These are phyloP conservation scores for Brachionus plicatilis DNA, from an alignment of 1,140 invertebrate species.

Conservation along the genomic window DNA sequence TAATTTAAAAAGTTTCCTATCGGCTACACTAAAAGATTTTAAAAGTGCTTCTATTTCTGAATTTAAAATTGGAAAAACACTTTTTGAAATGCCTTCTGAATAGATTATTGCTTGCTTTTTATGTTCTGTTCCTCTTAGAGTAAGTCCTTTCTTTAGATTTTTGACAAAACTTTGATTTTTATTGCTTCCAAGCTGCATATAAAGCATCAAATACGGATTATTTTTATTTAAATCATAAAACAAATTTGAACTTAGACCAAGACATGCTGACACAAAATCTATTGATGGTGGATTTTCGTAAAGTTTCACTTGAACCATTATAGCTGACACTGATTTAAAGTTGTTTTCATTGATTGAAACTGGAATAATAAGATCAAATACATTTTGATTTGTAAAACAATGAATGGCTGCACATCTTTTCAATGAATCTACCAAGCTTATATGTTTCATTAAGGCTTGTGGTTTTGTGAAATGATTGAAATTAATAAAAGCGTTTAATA, in stretches of 20 bases:
- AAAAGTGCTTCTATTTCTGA: background rate
- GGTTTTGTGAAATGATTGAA: background rate
- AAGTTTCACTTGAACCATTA: background rate
- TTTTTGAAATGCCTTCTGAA: background rate
- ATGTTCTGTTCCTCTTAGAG: background rate
- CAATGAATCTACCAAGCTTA: background rate
- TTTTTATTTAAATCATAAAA: background rate
- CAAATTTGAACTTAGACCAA: background rate
- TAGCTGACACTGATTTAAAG: background rate
- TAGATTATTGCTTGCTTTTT: slow-evolving; percentile 3
- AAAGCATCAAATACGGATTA: background rate
- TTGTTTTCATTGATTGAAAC: background rate
- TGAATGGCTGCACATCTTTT: slow-evolving; percentile 16
- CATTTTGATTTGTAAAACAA: background rate
- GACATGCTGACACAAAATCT: background rate
- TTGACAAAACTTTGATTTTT: background rate
- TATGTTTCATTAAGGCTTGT: background rate
- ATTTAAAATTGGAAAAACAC: background rate
- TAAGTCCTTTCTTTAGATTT: background rate
- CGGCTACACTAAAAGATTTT: background rate
- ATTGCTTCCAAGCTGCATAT: background rate
- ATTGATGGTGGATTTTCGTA: background rate
- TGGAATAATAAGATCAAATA: background rate
- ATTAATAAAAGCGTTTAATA: background rate
- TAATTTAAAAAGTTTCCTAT: background rate